A percentile compares a stretch with the other conserved stretches of the same genome.
phyloP scores from a whole-genome alignment of 1,140 invertebrate genomes.

The Lordiphosa mommai region DNA sequence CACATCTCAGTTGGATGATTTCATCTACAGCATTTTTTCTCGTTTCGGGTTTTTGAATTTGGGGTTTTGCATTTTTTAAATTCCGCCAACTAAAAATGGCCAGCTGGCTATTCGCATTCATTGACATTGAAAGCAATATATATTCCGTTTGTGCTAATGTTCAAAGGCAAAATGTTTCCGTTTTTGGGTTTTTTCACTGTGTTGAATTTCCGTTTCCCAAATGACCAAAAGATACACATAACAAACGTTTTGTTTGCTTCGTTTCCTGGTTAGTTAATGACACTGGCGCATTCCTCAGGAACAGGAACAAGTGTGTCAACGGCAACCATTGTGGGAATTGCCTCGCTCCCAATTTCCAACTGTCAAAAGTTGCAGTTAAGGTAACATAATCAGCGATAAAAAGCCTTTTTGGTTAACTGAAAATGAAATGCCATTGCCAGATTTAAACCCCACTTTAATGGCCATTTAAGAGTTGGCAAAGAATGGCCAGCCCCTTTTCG shows the following conservation, averaged over 20 bases:
- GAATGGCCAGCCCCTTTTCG: not conserved
- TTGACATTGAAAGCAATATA: constrained; percentile 41
- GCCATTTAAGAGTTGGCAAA: not conserved
- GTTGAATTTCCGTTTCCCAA: constrained; percentile 22
- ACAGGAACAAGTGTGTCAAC: constrained; percentile 18
- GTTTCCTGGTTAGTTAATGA: constrained; percentile 34
- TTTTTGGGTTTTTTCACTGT: not conserved
- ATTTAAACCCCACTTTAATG: not conserved
- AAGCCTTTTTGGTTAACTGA: constrained; percentile 9
- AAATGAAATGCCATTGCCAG: constrained; percentile 20
- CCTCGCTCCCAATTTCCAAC: not conserved
- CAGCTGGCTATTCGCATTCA: constrained; percentile 2
- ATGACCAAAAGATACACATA: constrained; percentile 13
- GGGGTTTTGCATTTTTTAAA: not conserved
- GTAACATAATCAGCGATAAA: constrained; percentile 1
- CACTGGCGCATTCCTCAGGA: not conserved
- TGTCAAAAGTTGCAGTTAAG: constrained; percentile 15
- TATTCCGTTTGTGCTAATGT: constrained; percentile 45
- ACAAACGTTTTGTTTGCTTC: constrained; percentile 4
- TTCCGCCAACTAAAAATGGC: constrained; percentile 1
- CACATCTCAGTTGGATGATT: constrained; percentile 20
- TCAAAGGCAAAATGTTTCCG: constrained; percentile 42
- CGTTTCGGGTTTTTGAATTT: constrained; percentile 3
- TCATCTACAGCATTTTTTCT: constrained; percentile 8
- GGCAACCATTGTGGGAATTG: constrained; percentile 16